Evolutionary conservation across 2,113 vertebrate species (phyloP), one percentile per base, ranked within the genome.

Genomic region (Orycteropus afer): DNA sequence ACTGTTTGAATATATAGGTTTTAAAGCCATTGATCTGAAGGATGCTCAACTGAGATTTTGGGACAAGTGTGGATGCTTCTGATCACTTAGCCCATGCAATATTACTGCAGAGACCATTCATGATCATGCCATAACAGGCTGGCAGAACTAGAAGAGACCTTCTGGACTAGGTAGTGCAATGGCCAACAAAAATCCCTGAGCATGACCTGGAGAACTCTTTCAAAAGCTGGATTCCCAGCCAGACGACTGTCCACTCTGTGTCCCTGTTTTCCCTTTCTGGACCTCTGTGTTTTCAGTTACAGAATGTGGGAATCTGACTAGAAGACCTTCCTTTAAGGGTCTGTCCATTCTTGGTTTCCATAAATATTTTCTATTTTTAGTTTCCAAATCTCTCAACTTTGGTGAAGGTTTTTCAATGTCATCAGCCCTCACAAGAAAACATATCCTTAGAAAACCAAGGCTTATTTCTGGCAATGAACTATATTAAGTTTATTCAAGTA

Each of bases 381-480:
- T 80, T 86, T 89, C 42, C 8, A 77, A 78, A 77, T 59, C 74
- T 88, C 27, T 73, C 91, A 89, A 81, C 85, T 73, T 94, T 74
- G 78, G 12, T 55, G 15, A 23, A 13, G 3, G 13, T 74, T 83
- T 53, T 67, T 79, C 69, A 79, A n/a, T 71, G 51, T 91, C 81
- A 42, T 57, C 45, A 71, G 32, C 1, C 34, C 20, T 86, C 40
- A 78, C 12, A 83, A 73, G 40, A 91, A 91, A 63, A 20, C 7
- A 27, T 45, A 69, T 76, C 45, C 63, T 87, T 49, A 63, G 40
- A 96, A 91, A 77, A 80, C 11, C 51, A 78, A 10, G 61, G 77
- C 40, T 78, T 23, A 34, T 40, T 71, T 86, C 40, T 91, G 14
- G 45, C 27, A 65, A 69, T 61, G 40, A 15, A 25, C 18, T 87